A percentile compares a stretch with the other conserved stretches of the same genome.
Evolutionary conservation across 2,113 vertebrate genomes (phyloP).

Genomic region (Lepus timidus): DNA sequence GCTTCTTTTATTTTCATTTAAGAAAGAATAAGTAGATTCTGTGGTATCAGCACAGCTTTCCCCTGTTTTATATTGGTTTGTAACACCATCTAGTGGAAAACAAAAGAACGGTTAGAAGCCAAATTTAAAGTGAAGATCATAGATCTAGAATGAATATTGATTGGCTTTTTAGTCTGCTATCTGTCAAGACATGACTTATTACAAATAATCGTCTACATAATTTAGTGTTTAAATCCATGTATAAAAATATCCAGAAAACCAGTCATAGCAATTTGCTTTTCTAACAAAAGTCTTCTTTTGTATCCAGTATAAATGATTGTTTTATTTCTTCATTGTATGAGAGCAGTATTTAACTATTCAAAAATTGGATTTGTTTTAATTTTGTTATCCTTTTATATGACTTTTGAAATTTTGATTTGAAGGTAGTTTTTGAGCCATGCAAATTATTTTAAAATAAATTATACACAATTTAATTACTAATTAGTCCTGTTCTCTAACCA

Average conservation of each 20-base stretch:
- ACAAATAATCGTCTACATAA: conserved; percentile 49
- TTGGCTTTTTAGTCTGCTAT: background rate
- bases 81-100: conserved; percentile 87
- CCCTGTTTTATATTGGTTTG: background rate
- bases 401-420: conserved; percentile 51
- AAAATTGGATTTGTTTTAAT: conserved; percentile 42
- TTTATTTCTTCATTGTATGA: conserved; percentile 57
- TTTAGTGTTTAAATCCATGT: conserved; percentile 50
- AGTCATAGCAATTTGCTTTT: conserved; percentile 33
- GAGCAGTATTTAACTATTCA: conserved; percentile 17
- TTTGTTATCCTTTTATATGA: conserved; percentile 59
- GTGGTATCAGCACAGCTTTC: conserved; percentile 3
- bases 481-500: conserved; percentile 28
- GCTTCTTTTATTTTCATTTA: conserved; percentile 45
- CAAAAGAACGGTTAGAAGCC: conserved; percentile 63
- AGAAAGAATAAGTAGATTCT: conserved; percentile 47
- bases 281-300: conserved; percentile 40
- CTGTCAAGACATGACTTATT: background rate
- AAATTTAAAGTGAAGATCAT: conserved; percentile 21
- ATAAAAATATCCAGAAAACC: conserved; percentile 30
- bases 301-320: conserved; percentile 10
- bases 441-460: conserved; percentile 53
- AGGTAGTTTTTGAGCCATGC: background rate
- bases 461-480: conserved; percentile 48
- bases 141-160: background rate